Conservation (phyloP, 2,113 vertebrate genomes). For the Anser cygnoides region DNA sequence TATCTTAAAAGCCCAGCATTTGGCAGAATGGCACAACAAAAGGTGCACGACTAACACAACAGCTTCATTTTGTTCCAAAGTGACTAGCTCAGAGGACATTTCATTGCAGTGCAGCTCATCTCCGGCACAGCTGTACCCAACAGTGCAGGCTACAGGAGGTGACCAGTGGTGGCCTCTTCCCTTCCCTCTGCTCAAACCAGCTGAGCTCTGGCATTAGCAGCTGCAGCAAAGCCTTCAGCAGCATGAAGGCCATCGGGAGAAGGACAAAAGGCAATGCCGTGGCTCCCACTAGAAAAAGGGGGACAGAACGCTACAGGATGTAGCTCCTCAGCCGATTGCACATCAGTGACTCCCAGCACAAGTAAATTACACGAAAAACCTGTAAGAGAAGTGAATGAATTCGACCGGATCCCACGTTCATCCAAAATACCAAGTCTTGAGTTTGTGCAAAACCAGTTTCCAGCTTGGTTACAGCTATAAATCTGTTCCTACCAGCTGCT, state of each 20-base stretch:
- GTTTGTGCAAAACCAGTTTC: not conserved
- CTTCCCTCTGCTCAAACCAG: not conserved
- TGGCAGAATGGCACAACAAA: not conserved
- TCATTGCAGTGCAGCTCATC: not conserved
- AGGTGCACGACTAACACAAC: rapidly evolving
- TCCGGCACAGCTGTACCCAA: not conserved
- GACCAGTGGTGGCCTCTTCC: not conserved
- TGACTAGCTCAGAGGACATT: rapidly evolving
- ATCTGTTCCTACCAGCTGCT: not conserved
- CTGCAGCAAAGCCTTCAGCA: not conserved
- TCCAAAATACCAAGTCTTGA: not conserved
- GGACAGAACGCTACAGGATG: not conserved
- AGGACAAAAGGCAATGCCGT: not conserved
- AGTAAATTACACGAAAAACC: not conserved
- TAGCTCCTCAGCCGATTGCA: no score
- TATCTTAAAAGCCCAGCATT: not conserved
- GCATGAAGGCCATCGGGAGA: not conserved
- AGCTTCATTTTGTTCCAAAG: not conserved
- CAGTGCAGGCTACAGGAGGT: not conserved
- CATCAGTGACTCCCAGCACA: not conserved
- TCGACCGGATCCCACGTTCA: not conserved
- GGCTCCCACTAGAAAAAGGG: not conserved
- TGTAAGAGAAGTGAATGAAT: not conserved
- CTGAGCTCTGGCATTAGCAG: not conserved
- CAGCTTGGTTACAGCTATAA: not conserved